Evolutionary conservation across 2,113 vertebrate genomes (phyloP).

Genomic region (Oreotrochilus melanogaster): DNA sequence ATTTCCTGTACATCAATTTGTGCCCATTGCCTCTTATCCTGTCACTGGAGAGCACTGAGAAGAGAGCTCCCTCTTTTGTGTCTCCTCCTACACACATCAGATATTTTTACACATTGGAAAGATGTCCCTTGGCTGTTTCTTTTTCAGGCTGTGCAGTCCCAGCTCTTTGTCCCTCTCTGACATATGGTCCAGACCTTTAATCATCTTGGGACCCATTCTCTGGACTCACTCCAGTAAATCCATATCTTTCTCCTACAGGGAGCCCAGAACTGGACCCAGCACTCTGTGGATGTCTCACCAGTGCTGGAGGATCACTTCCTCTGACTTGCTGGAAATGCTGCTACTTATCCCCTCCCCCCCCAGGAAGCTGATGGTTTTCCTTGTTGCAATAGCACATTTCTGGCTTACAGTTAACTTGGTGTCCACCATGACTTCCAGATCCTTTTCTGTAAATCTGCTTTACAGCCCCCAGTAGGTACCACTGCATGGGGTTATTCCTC

Average conservation of each 20-base stretch:
- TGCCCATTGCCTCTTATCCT: background rate
- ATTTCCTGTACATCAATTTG: background rate
- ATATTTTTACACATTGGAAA: background rate
- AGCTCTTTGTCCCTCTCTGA: background rate
- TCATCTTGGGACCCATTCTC: background rate
- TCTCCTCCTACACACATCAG: no score
- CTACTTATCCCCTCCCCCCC: no score
- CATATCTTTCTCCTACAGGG: background rate
- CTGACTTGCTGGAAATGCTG: background rate
- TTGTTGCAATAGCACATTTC: background rate
- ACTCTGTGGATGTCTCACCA: background rate
- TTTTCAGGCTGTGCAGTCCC: background rate
- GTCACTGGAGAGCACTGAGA: background rate
- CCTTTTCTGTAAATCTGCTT: background rate
- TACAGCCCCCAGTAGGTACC: background rate
- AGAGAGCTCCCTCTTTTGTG: background rate
- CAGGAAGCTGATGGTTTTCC: background rate
- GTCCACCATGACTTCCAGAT: background rate
- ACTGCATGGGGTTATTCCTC: background rate
- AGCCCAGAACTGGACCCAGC: background rate
- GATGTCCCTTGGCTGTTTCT: background rate
- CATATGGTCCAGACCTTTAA: background rate
- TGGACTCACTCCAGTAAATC: background rate
- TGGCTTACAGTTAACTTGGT: background rate
- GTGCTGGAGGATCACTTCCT: background rate